Percentiles rank a stretch among this genome's conserved stretches.
phyloP scores from a whole-genome alignment of 2,888 invertebrate genomes.

The Muschampia plurimacula region DNA sequence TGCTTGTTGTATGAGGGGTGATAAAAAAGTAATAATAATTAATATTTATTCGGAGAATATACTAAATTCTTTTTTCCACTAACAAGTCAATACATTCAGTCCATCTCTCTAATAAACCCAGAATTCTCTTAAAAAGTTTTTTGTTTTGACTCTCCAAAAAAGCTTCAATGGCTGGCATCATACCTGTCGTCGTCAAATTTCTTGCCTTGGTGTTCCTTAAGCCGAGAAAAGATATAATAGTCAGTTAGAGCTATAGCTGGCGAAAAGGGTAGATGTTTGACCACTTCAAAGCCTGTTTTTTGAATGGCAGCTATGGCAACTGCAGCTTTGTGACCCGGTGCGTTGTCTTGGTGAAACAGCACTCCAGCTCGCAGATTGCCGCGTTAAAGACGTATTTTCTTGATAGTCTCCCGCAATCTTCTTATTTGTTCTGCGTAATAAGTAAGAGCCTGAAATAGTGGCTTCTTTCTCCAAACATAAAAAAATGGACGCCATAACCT shows the following conservation, averaged over 20 bases:
- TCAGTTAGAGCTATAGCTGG: no score
- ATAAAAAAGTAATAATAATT: background rate
- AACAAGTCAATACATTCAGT: constrained; percentile 1
- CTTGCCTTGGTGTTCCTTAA: constrained; percentile 41
- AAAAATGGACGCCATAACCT: no score
- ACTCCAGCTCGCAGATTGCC: no score
- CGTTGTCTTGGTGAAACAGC: constrained; percentile 9
- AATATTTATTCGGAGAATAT: background rate
- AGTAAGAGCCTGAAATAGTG: no score
- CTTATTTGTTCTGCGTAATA: no score
- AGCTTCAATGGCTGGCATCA: constrained; percentile 30
- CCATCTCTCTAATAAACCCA: constrained; percentile 21
- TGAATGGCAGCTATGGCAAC: no score
- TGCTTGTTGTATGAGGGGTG: background rate
- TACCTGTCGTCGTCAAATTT: constrained; percentile 41
- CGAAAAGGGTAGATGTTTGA: background rate
- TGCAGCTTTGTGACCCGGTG: constrained; percentile 6
- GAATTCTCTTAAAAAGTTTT: constrained; percentile 21
- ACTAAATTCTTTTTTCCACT: background rate
- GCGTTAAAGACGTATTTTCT: no score
- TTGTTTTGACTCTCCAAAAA: constrained; percentile 30
- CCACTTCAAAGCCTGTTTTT: background rate
- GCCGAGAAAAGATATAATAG: constrained; percentile 39
- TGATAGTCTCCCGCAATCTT: no score
- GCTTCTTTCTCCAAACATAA: no score